Evolutionary conservation across 2,888 invertebrate species (phyloP).

Genomic region (Nephrotoma guestfalica): DNA sequence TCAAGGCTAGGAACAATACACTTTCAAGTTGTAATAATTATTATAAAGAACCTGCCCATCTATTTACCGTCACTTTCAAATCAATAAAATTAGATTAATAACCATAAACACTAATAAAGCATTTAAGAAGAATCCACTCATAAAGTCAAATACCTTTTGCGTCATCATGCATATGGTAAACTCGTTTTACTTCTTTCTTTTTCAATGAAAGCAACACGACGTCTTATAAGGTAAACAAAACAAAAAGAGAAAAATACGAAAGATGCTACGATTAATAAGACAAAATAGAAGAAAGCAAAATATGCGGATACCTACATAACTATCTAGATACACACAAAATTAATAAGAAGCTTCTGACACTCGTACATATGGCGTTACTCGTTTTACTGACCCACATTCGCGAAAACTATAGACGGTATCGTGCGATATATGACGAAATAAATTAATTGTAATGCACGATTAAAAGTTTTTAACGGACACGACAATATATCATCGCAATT

Average conservation of each 20-base stretch:
- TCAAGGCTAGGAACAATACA: no score
- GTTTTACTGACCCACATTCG: background rate
- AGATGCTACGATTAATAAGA: background rate
- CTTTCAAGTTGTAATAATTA: no score
- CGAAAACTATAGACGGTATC: background rate
- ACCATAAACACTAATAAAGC: background rate
- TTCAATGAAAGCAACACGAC: background rate
- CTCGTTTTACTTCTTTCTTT: background rate
- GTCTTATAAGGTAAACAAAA: background rate
- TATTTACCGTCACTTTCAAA: background rate
- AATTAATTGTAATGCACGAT: background rate
- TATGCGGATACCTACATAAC: background rate
- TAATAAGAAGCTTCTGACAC: background rate
- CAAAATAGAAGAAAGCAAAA: background rate
- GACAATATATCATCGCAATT: background rate
- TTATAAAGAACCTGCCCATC: background rate
- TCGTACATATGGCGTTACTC: background rate
- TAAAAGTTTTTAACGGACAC: background rate
- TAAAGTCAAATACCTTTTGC: background rate
- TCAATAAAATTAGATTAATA: background rate
- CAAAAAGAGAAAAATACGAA: background rate
- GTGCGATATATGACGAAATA: background rate
- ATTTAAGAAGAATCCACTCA: background rate
- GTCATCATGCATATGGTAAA: background rate
- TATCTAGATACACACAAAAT: background rate